Base-by-base conservation (phyloP, 2,888 invertebrate species). In the Ophraella communa region DNA sequence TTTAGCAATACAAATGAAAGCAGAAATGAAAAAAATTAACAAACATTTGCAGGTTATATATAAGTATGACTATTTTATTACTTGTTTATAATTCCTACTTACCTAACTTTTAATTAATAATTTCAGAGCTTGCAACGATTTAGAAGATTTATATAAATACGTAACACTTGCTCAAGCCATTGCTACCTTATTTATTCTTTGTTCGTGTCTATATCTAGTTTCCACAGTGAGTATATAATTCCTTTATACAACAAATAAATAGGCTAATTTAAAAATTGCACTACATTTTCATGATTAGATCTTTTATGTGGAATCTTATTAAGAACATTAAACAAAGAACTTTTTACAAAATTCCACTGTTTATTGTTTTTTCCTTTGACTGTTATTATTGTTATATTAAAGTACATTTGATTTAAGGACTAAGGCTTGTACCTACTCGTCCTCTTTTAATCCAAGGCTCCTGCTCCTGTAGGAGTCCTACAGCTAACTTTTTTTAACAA, bases 121-220 rank as follows among this genome's bases (percentile, higher is more conserved):
- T 73, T 78, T 65, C 64, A 78, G 77, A 30, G 69, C 76, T 21
- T 77, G 78, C 45, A 72, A 77, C 17, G 69, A 77, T 21, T 66
- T 80, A 60, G 80, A 80, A 71, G 69, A 69, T 23, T 57, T 78
- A 14, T 73, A 78, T 63, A 74, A 76, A 44, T 77, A 72, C 65
- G 64, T 80, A 39, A 80, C 78, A 1, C 67, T 81, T n/a, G 74
- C 76, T 7, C 81, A 81, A 74, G 74, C 77, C 20, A 68, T 74
- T 7, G 77, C 79, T 2, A 79, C 79, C 1, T 60, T 80, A 11
- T 80, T 80, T 63, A 79, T 80, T 45, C 69, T 81, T 17, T 81
- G 81, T 63, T 80, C 79, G 20, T 78, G 78, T 60, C 67, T 81
- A 33, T 79, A 79, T 67, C 66, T 80, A n/a, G 73, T 80, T 7